Evolutionary conservation across 2,888 invertebrate genomes (phyloP).

Genomic region (Eugnorisma glareosa): DNA sequence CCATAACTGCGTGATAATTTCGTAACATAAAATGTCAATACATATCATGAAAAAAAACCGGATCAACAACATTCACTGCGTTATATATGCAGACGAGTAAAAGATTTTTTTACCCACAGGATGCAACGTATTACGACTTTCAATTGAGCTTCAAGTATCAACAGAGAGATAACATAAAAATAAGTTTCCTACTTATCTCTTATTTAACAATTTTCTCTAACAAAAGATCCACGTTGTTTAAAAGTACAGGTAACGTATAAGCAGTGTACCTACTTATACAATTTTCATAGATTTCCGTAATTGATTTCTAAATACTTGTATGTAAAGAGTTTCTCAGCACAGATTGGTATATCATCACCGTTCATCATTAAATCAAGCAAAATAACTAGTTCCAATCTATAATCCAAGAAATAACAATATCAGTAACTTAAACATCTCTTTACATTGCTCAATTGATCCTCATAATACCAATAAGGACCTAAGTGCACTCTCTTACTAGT

Average conservation of each 20-base stretch:
- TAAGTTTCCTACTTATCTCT: neutral
- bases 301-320: neutral
- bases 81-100: too few species aligned
- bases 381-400: neutral
- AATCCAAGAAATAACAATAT: neutral
- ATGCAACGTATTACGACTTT: too few species aligned
- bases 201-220: neutral
- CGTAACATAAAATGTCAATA: too few species aligned
- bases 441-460: conserved; percentile 1
- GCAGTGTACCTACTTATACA: too few species aligned
- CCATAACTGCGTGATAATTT: too few species aligned
- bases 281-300: too few species aligned
- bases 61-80: too few species aligned
- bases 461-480: conserved; percentile 17
- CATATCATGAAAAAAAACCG: too few species aligned
- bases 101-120: too few species aligned
- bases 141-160: too few species aligned
- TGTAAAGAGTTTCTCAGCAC: neutral
- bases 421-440: neutral
- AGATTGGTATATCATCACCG: neutral
- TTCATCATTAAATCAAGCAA: neutral
- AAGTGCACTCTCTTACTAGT: conserved; percentile 21
- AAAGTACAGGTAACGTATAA: too few species aligned
- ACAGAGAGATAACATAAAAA: too few species aligned
- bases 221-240: neutral